Evolutionary conservation across 2,113 vertebrate genomes (phyloP).

Genomic region (Rhombomys opimus): DNA sequence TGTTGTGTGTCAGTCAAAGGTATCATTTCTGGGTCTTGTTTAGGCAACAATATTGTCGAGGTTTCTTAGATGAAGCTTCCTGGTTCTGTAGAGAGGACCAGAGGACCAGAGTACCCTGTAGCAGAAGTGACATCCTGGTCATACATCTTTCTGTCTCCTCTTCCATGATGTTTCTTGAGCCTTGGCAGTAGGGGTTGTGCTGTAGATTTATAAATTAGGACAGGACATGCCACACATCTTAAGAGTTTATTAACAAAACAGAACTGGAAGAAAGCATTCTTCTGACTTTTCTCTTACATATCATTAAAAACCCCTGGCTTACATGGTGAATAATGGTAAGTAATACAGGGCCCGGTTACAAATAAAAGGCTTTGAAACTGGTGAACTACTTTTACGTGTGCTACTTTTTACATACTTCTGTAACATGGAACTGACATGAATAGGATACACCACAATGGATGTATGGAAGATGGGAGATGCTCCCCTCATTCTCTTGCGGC

Average conservation of each 20-base stretch:
- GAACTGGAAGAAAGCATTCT: background rate
- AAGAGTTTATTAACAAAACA: background rate
- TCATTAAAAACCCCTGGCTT: background rate
- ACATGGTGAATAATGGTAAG: background rate
- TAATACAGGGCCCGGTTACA: background rate
- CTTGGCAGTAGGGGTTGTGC: background rate
- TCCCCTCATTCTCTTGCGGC: background rate
- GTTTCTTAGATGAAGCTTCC: background rate
- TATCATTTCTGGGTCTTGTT: background rate
- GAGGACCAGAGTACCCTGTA: background rate
- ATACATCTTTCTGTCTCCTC: background rate
- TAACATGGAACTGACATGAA: background rate
- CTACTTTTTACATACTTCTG: background rate
- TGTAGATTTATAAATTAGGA: background rate
- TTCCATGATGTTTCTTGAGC: background rate
- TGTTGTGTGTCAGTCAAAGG: background rate
- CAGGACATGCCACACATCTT: background rate
- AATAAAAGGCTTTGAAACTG: conserved; percentile 11
- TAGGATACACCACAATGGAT: background rate
- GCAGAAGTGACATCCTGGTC: background rate
- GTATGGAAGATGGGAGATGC: background rate
- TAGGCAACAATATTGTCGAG: background rate
- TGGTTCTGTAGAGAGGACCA: background rate
- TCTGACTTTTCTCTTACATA: background rate
- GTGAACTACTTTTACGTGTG: background rate